These are phyloP conservation scores for Syngnathus rostellatus DNA, from an alignment of 2,797 vertebrate species.

Conservation along the genomic window DNA sequence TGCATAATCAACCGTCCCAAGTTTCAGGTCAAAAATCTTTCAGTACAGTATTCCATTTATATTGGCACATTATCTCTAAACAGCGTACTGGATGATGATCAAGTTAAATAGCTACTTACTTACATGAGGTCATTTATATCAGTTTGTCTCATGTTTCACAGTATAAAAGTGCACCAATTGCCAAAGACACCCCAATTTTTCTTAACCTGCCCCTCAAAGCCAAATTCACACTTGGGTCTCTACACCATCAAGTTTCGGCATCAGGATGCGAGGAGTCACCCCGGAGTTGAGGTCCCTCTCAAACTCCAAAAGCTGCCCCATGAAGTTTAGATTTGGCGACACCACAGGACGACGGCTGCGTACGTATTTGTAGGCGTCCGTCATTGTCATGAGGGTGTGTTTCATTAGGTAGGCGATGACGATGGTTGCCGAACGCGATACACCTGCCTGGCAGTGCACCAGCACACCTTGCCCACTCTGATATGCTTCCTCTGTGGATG, in stretches of 20 bases:
- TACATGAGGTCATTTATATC: conserved; percentile 36
- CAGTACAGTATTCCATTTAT: conserved; percentile 35
- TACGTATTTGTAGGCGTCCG: conserved; percentile 84
- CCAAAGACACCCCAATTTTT: conserved; percentile 21
- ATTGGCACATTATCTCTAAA: conserved; percentile 67
- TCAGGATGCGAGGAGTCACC: conserved; percentile 80
- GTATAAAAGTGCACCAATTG: conserved; percentile 56
- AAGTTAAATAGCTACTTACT: conserved; percentile 27
- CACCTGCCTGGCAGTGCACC: conserved; percentile 84
- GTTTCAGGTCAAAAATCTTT: conserved; percentile 26
- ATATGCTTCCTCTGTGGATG: conserved; percentile 77
- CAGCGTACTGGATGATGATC: conserved; percentile 42
- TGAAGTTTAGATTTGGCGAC: conserved; percentile 86
- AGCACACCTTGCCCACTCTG: conserved; percentile 77
- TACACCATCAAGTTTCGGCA: conserved; percentile 77
- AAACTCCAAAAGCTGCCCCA: conserved; percentile 84
- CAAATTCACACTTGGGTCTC: conserved; percentile 73
- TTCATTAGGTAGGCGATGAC: conserved; percentile 88
- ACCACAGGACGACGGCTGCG: conserved; percentile 78
- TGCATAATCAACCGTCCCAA: neutral
- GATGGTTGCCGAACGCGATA: conserved; percentile 82
- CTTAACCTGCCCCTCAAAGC: conserved; percentile 8
- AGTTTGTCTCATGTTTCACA: conserved; percentile 44
- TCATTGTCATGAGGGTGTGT: conserved; percentile 88
- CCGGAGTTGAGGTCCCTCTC: conserved; percentile 83